These are phyloP conservation scores for Drosophila kokeensis DNA, from an alignment of 2,888 invertebrate genomes.

Conservation along the genomic window DNA sequence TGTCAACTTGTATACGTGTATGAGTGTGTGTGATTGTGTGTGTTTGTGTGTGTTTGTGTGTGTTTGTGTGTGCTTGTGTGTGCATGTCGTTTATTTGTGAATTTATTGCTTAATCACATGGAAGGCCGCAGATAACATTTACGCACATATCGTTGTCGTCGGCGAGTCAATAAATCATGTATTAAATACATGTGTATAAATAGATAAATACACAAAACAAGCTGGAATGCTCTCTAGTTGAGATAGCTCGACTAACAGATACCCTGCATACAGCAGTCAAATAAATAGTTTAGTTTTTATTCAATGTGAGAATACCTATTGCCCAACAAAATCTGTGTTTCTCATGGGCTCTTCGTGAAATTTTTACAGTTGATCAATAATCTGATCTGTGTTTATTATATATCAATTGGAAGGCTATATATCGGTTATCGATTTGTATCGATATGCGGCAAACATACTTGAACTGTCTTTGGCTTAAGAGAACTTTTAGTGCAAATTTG, in stretches of 20 bases:
- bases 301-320: not conserved
- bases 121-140: constrained; percentile 71
- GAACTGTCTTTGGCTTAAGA: not conserved
- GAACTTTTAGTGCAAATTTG: not conserved
- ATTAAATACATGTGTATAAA: constrained; percentile 23
- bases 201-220: not conserved
- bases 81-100: constrained; percentile 3
- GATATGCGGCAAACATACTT: not conserved
- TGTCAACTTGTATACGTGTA: constrained; percentile 56
- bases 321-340: not conserved
- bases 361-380: not conserved
- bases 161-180: constrained; percentile 61
- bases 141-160: constrained; percentile 28
- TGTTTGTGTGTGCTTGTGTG: not conserved
- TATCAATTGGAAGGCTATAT: not conserved
- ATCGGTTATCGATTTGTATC: not conserved
- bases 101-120: constrained; percentile 79
- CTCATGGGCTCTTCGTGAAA: too few species aligned
- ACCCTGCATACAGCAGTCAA: not conserved
- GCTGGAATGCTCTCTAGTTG: not conserved
- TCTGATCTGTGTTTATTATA: not conserved
- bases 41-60: not conserved
- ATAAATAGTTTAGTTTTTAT: not conserved
- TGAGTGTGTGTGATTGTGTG: too few species aligned
- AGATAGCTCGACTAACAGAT: not conserved